Conservation (phyloP, 1,140 invertebrate species). For the Metopolophium dirhodum region DNA sequence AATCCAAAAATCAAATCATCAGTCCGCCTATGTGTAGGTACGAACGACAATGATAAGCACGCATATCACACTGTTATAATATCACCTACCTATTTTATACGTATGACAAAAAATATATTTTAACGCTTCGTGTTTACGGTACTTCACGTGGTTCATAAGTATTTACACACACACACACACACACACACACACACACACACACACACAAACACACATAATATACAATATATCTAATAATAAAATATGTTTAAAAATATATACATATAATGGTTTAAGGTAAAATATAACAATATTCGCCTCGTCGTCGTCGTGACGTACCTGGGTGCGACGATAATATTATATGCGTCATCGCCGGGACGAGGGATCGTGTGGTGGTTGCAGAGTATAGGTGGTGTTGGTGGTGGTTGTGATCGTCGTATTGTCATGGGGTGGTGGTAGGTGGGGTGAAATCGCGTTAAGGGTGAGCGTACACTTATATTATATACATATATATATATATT, state of each 20-base stretch:
- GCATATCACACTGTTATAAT: not conserved
- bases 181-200: not conserved
- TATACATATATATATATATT: not conserved
- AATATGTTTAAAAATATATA: not conserved
- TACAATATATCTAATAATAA: no score
- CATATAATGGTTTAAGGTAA: not conserved
- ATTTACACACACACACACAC: not conserved
- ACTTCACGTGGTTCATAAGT: not conserved
- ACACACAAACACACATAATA: not conserved
- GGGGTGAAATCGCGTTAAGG: not conserved
- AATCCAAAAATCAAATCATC: not conserved
- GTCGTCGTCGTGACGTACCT: constrained; percentile 20
- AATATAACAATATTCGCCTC: not conserved
- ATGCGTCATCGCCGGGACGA: constrained; percentile 36
- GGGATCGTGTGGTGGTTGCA: not conserved
- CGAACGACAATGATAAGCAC: not conserved
- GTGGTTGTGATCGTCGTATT: not conserved
- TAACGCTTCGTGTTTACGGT: not conserved
- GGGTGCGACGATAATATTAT: not conserved
- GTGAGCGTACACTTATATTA: not conserved
- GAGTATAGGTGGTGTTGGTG: not conserved
- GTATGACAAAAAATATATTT: not conserved
- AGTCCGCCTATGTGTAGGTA: not conserved
- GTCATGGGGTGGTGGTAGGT: not conserved
- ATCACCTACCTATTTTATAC: not conserved